Evolutionary conservation across 1,140 invertebrate species (phyloP).

Genomic region (Pogonomyrmex barbatus): DNA sequence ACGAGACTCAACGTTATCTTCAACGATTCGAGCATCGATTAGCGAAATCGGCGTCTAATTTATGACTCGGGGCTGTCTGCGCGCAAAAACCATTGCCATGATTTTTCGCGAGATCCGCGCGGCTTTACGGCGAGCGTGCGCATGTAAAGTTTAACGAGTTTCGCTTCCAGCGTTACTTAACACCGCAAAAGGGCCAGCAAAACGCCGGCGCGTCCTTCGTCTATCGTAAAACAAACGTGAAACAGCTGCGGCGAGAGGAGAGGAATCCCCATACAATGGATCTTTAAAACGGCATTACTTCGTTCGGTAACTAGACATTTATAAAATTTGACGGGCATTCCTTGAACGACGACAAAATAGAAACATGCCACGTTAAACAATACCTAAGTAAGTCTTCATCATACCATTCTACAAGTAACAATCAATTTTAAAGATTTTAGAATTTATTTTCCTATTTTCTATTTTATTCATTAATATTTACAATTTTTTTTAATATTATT

Average conservation of each 20-base stretch:
- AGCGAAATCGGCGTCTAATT: constrained; percentile 33
- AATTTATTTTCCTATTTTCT: background rate
- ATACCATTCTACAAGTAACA: background rate
- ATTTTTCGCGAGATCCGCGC: constrained; percentile 40
- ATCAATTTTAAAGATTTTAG: background rate
- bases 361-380: background rate
- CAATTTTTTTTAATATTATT: background rate
- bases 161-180: constrained; percentile 52
- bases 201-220: constrained; percentile 21
- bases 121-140: constrained; percentile 16
- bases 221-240: constrained; percentile 50
- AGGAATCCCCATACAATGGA: constrained; percentile 26
- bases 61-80: background rate
- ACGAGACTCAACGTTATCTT: constrained; percentile 1
- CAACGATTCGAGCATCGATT: background rate
- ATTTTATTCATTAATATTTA: background rate
- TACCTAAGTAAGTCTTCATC: too few species aligned
- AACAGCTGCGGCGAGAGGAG: constrained; percentile 8
- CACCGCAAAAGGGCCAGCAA: constrained; percentile 28
- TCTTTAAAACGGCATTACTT: constrained; percentile 25
- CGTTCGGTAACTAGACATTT: constrained; percentile 30
- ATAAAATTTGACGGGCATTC: constrained; percentile 20
- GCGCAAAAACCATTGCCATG: background rate
- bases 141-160: constrained; percentile 51
- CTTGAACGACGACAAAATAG: background rate